These are phyloP conservation scores for Perizoma flavofasciatum DNA, from an alignment of 2,888 invertebrate species.

Conservation along the genomic window DNA sequence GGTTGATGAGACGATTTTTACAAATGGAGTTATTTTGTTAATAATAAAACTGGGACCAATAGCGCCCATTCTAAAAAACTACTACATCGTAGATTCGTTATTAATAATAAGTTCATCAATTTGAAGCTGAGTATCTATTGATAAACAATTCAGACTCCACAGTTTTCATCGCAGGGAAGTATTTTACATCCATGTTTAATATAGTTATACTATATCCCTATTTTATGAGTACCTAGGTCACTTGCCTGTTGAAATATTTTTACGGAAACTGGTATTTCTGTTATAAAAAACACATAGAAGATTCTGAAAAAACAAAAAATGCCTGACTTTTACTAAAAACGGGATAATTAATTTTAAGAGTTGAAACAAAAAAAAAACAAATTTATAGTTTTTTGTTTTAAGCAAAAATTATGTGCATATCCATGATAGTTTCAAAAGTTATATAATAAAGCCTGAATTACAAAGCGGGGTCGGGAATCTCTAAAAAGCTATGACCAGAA, in stretches of 20 bases:
- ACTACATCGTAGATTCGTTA: conserved; percentile 2
- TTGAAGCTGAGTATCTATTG: neutral
- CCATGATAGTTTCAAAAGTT: no score
- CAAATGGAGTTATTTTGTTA: conserved; percentile 3
- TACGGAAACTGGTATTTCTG: neutral
- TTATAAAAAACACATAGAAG: no score
- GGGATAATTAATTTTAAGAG: no score
- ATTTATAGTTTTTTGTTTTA: no score
- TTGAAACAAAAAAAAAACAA: no score
- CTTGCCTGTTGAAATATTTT: neutral
- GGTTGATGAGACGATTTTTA: conserved; percentile 3
- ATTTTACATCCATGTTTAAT: conserved; percentile 36
- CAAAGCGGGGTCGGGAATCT: no score
- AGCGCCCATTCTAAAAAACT: conserved; percentile 19
- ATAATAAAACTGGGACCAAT: conserved; percentile 28
- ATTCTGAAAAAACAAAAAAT: neutral
- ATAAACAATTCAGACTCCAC: conserved; percentile 6
- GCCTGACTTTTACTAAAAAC: neutral
- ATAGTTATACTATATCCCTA: neutral
- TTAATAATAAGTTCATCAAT: neutral
- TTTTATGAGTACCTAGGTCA: neutral
- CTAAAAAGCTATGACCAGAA: no score
- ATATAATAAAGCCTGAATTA: no score
- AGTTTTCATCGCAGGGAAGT: conserved; percentile 50
- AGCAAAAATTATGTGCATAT: no score